Evolutionary conservation across 2,797 vertebrate species (phyloP).

Genomic region (Clarias fuscus): DNA sequence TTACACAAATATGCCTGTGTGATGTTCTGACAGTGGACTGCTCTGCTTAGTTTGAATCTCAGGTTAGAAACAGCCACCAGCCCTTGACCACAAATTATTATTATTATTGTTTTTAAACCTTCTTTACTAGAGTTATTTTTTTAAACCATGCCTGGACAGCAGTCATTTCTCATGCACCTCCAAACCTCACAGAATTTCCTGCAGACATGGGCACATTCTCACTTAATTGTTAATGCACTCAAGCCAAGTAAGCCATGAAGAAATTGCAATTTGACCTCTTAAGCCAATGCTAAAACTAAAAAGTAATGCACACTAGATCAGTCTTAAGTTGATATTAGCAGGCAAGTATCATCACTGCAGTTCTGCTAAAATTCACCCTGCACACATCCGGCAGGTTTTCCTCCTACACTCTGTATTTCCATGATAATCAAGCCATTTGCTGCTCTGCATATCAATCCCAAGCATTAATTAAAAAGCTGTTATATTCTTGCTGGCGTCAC

Average conservation of each 20-base stretch:
- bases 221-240: neutral
- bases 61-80: neutral
- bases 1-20: neutral
- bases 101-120: neutral
- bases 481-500: slow-evolving; percentile 74
- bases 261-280: neutral
- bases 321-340: slow-evolving; percentile 34
- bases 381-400: slow-evolving; percentile 44
- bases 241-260: neutral
- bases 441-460: slow-evolving; percentile 82
- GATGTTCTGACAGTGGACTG: neutral
- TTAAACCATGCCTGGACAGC: neutral
- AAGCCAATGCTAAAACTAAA: neutral
- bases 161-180: neutral
- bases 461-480: slow-evolving; percentile 82
- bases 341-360: neutral
- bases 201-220: neutral
- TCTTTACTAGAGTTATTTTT: neutral
- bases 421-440: slow-evolving; percentile 71
- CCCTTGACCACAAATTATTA: neutral
- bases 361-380: slow-evolving; percentile 17
- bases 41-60: neutral
- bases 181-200: neutral
- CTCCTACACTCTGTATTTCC: slow-evolving; percentile 70
- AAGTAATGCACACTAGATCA: neutral